Evolutionary conservation across 2,113 vertebrate genomes (phyloP), one percentile per base, ranked within the genome.

Genomic region (Prietella phreatophila): DNA sequence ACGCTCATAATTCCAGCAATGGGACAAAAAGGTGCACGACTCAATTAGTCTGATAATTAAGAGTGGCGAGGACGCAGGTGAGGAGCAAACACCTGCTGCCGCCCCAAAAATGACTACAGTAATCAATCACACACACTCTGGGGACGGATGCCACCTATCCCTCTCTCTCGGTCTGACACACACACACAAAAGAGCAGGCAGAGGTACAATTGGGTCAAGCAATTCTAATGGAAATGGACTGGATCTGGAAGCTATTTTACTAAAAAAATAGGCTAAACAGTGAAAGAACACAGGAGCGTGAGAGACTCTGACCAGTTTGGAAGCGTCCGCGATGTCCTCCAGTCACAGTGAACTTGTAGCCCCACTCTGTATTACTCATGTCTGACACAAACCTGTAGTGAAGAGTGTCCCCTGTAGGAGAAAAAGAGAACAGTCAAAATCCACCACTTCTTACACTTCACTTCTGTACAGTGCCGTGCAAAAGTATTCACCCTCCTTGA

Each of bases 331-430:
- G 96, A 91, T 99, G 98, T 42, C 98, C 98, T 2, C 97, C 98
- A 0, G 97, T 98, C 60, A 99, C 96, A 0, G 97, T 98, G 91
- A 99, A 99, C 92, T 96, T 99, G 87, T 99, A 99, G 80, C 98
- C 98, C 98, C 98, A 99, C 92, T 99, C 98, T 0, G 98, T 99
- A 95, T 98, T 99, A 93, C 98, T 99, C 97, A 99, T 98, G 95
- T 99, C 98, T 0, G 97, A 98, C 91, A 97, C 97, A 53, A 99
- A 99, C 42, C 95, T 94, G 92, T 97, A 99, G 92, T 97, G 96
- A 14, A 99, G 95, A 0, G 97, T 99, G 75, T 99, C 98, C 87
- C 98, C 98, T 99, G 88, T 0, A 83, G 87, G 87, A 89, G 56
- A 86, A 84, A 67, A 53, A 88, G 19, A 87, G 67, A 86, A 86